Conservation (phyloP, 2,113 vertebrate species). For the Chunga burmeisteri region DNA sequence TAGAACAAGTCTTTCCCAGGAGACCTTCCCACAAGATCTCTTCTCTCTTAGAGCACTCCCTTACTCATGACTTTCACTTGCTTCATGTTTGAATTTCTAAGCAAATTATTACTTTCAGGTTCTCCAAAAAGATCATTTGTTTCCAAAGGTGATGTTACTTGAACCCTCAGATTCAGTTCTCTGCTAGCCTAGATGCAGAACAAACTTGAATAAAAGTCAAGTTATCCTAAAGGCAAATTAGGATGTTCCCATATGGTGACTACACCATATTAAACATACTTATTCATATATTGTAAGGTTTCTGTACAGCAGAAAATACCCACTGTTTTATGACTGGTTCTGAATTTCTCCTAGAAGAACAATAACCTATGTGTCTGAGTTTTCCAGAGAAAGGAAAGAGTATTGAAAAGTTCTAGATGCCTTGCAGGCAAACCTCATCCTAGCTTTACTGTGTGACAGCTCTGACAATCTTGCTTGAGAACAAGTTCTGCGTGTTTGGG, state of each 20-base stretch:
- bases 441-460: neutral
- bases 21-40: neutral
- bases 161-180: neutral
- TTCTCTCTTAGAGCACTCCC: neutral
- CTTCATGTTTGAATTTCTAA: neutral
- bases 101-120: neutral
- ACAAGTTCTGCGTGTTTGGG: neutral
- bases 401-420: neutral
- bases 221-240: neutral
- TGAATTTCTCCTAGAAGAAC: neutral
- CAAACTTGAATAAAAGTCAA: neutral
- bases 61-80: conserved; percentile 10
- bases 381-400: neutral
- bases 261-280: neutral
- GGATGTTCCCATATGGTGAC: neutral
- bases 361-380: neutral
- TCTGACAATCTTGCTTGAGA: neutral
- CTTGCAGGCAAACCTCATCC: neutral
- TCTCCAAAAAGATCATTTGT: neutral
- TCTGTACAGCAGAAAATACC: neutral
- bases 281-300: neutral
- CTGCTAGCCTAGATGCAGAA: neutral
- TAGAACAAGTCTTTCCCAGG: conserved; percentile 9
- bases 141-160: neutral
- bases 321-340: neutral